phyloP scores from a whole-genome alignment of 1,140 invertebrate genomes.

The Zaprionus taronus region DNA sequence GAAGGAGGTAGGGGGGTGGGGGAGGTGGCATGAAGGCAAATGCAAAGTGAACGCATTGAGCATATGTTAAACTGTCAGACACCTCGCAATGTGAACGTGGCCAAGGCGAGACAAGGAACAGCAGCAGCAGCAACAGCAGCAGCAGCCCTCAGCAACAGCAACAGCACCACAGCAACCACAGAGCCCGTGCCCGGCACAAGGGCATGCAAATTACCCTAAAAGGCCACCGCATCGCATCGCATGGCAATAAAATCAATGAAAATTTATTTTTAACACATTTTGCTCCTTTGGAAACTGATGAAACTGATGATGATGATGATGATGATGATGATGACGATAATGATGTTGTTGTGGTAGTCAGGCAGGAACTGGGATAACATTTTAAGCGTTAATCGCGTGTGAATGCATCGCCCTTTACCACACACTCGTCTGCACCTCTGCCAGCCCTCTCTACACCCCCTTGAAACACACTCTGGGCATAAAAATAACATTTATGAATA shows the following conservation, averaged over 20 bases:
- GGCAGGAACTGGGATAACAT: conserved; percentile 12
- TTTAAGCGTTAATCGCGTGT: conserved; percentile 52
- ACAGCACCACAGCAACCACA: conserved; percentile 12
- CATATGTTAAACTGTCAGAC: conserved; percentile 52
- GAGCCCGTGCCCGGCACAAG: conserved; percentile 37
- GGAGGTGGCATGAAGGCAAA: background rate
- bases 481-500: conserved; percentile 50
- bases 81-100: conserved; percentile 58
- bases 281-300: conserved; percentile 25
- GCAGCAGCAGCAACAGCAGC: background rate
- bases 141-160: background rate
- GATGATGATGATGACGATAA: too few species aligned
- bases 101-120: conserved; percentile 20
- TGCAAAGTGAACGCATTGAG: conserved; percentile 47
- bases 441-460: background rate
- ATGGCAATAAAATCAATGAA: conserved; percentile 49
- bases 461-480: background rate
- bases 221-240: conserved; percentile 42
- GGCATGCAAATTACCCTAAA: conserved; percentile 57
- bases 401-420: conserved; percentile 46
- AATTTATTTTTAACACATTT: conserved; percentile 53
- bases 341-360: too few species aligned
- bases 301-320: too few species aligned
- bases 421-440: background rate
- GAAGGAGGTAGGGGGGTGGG: too few species aligned